These are phyloP conservation scores for Martes martes DNA, from an alignment of 2,113 vertebrate genomes.

Conservation along the genomic window DNA sequence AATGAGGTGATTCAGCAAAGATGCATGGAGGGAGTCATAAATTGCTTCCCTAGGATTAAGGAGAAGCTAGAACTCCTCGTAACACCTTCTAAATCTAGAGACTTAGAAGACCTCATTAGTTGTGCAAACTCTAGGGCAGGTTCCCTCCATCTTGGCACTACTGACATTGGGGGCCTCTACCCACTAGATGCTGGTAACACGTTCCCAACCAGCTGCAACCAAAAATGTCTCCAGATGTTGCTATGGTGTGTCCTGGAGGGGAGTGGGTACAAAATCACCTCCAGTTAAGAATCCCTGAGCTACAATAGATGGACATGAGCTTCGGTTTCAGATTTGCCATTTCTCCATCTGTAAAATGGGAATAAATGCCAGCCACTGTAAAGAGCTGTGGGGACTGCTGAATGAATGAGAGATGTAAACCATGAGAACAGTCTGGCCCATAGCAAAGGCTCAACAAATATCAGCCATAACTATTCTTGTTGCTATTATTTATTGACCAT, in stretches of 20 bases:
- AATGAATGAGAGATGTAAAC: too few relatives aligned
- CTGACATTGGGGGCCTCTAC: neutral
- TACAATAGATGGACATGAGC: neutral
- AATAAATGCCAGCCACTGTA: neutral
- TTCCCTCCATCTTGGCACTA: neutral
- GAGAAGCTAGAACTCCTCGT: neutral
- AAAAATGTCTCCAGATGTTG: neutral
- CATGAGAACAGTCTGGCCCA: neutral
- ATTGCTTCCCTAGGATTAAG: neutral
- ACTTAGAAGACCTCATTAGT: neutral
- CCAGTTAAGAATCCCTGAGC: neutral
- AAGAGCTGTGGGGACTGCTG: neutral
- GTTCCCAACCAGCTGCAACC: neutral
- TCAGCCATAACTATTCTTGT: accelerated
- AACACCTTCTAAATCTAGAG: neutral
- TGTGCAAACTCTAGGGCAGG: neutral
- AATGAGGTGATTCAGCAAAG: neutral
- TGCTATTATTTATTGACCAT: neutral
- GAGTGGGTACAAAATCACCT: neutral
- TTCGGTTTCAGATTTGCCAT: neutral
- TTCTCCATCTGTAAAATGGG: neutral
- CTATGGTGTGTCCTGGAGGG: neutral
- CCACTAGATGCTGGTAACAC: neutral
- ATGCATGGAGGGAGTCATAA: neutral
- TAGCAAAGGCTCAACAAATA: neutral